These are phyloP conservation scores for Poecilia picta DNA, from an alignment of 2,797 vertebrate species.

Conservation along the genomic window DNA sequence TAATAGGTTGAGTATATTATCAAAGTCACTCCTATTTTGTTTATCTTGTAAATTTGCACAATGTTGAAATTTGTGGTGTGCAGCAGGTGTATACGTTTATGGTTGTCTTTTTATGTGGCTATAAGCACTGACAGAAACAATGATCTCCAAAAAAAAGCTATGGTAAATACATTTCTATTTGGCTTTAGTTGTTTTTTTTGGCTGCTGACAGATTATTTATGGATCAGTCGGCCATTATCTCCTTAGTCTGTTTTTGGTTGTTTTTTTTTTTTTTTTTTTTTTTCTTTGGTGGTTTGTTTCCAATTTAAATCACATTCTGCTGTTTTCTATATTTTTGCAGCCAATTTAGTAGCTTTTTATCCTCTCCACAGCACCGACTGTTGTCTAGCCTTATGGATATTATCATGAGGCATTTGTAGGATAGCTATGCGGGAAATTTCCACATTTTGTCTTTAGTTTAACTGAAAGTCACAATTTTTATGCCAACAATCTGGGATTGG, in stretches of 20 bases:
- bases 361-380: not conserved
- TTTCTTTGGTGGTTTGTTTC: not conserved
- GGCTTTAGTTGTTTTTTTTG: not conserved
- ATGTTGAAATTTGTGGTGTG: not conserved
- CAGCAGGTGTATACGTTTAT: not conserved
- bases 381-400: conserved; percentile 13
- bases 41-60: not conserved
- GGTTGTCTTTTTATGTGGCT: not conserved
- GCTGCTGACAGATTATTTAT: conserved; percentile 43
- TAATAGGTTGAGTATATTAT: not conserved
- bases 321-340: conserved; percentile 6
- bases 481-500: conserved; percentile 7
- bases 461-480: conserved; percentile 17
- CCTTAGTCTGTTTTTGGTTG: conserved; percentile 18
- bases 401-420: not conserved
- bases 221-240: conserved; percentile 7
- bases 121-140: not conserved
- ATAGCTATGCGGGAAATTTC: not conserved
- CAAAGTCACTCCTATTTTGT: not conserved
- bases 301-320: conserved; percentile 1
- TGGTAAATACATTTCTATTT: conserved; percentile 12
- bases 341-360: conserved; percentile 24
- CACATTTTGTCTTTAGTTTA: not conserved
- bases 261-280: not conserved
- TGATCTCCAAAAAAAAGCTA: not conserved